A percentile compares a stretch with the other conserved stretches of the same genome.
Conservation (phyloP, 1,140 invertebrate genomes). For the Conopomorpha cramerella region DNA sequence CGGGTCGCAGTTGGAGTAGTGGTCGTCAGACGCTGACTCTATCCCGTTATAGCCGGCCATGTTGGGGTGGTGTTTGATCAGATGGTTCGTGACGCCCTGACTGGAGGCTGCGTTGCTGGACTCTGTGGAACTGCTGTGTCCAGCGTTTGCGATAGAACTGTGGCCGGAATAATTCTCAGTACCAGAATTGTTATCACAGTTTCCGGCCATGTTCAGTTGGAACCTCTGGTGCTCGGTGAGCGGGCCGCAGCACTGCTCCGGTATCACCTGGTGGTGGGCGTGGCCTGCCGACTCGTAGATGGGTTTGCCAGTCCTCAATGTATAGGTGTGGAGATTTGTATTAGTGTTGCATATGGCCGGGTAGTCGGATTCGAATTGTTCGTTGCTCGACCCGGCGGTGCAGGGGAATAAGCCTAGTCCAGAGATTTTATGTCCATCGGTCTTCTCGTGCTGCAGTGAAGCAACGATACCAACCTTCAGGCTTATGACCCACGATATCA, state of each 20-base stretch:
- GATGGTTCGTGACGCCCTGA: slow-evolving; percentile 53
- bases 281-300: slow-evolving; percentile 70
- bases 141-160: slow-evolving; percentile 57
- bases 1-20: slow-evolving; percentile 58
- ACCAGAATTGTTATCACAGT: slow-evolving; percentile 61
- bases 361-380: slow-evolving; percentile 78
- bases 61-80: slow-evolving; percentile 56
- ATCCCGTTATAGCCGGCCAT: slow-evolving; percentile 51
- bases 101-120: slow-evolving; percentile 55
- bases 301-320: slow-evolving; percentile 75
- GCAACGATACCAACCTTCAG: slow-evolving; percentile 61
- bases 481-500: slow-evolving; percentile 83
- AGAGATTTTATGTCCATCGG: slow-evolving; percentile 63
- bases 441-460: slow-evolving; percentile 62
- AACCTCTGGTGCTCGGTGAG: slow-evolving; percentile 44
- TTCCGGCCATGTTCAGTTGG: slow-evolving; percentile 40
- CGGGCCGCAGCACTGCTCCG: slow-evolving; percentile 52
- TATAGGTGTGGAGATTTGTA: slow-evolving; percentile 82
- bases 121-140: slow-evolving; percentile 57
- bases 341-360: slow-evolving; percentile 85
- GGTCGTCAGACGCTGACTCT: slow-evolving; percentile 54
- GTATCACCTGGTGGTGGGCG: slow-evolving; percentile 54
- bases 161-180: slow-evolving; percentile 58
- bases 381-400: slow-evolving; percentile 75
- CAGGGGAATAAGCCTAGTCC: slow-evolving; percentile 79